Base-by-base conservation (phyloP, 2,113 vertebrate species). In the Hoplias malabaricus region DNA sequence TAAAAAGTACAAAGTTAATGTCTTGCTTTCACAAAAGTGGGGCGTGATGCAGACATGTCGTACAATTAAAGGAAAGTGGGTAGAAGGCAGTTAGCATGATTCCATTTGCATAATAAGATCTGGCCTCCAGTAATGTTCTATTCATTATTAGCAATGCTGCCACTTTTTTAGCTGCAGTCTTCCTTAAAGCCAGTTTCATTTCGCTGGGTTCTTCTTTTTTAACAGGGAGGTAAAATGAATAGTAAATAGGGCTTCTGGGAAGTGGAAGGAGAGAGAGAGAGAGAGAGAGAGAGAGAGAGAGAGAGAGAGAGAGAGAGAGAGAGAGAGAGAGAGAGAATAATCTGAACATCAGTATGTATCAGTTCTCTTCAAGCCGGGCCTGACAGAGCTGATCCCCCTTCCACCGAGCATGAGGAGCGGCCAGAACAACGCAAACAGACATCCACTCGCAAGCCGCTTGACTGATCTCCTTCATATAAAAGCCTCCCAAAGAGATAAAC, bases 391-490 rank as follows among this genome's bases (percentile, higher is more conserved):
- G 81, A 86, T 87, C 84, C 81, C 69, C 73, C 79, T 21, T 76
- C 10, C 1, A 14, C 50, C 43, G 81, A 68, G 50, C 72, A 85
- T 80, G 69, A 68, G 82, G 61, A 82, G 79, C 73, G 75, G 75
- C 73, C 67, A 66, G 79, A 82, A 65, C 76, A 85, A 82, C 77
- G 69, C 21, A 82, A 85, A 84, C 82, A 83, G 86, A 86, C 79
- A 84, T 82, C 73, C 78, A 84, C 80, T 79, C 80, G 76, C 85
- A 85, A 77, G 86, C 84, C 86, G 87, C 88, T 87, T 83, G 78
- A 88, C 79, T 86, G 82, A 86, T 75, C 79, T 85, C 84, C 85
- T 91, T 84, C 81, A 87, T 85, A 87, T 75, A 74, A 87, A 81
- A 69, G 80, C 83, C 79, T 84, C 82, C 84, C 75, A 76, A 84